Evolutionary conservation across 2,888 invertebrate genomes (phyloP).

Genomic region (Trisateles emortualis): DNA sequence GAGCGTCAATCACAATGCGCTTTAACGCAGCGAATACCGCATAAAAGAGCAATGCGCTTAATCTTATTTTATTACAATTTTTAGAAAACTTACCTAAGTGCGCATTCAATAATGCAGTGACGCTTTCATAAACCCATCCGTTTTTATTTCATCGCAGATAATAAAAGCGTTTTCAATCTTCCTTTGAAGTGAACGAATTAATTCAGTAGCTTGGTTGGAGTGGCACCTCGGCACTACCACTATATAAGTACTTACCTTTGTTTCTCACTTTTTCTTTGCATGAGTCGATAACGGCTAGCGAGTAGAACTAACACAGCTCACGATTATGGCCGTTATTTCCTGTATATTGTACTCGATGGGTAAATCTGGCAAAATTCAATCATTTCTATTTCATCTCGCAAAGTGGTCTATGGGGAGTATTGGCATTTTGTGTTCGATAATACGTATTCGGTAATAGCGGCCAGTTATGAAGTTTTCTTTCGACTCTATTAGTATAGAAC

Average conservation of each 20-base stretch:
- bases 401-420: conserved; percentile 64
- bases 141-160: conserved; percentile 32
- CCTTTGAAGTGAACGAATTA: conserved; percentile 38
- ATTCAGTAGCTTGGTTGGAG: conserved; percentile 60
- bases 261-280: conserved; percentile 72
- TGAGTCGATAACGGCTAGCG: conserved; percentile 76
- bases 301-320: conserved; percentile 69
- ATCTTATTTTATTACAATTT: conserved; percentile 4
- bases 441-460: conserved; percentile 79
- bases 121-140: conserved; percentile 46
- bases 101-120: conserved; percentile 43
- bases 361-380: conserved; percentile 85
- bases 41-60: too few species aligned
- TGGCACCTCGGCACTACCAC: conserved; percentile 76
- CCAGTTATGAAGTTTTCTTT: conserved; percentile 65
- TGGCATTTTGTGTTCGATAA: conserved; percentile 62
- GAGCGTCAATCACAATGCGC: too few species aligned
- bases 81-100: conserved; percentile 2
- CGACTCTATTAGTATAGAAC: conserved; percentile 63
- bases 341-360: conserved; percentile 62
- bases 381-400: conserved; percentile 52
- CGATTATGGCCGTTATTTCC: conserved; percentile 83
- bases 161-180: conserved; percentile 27
- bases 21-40: too few species aligned
- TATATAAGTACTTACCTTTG: conserved; percentile 49